Percentiles rank a stretch among this genome's conserved stretches.
Evolutionary conservation across 2,113 vertebrate genomes (phyloP).

Genomic region (Falcunculus frontatus): DNA sequence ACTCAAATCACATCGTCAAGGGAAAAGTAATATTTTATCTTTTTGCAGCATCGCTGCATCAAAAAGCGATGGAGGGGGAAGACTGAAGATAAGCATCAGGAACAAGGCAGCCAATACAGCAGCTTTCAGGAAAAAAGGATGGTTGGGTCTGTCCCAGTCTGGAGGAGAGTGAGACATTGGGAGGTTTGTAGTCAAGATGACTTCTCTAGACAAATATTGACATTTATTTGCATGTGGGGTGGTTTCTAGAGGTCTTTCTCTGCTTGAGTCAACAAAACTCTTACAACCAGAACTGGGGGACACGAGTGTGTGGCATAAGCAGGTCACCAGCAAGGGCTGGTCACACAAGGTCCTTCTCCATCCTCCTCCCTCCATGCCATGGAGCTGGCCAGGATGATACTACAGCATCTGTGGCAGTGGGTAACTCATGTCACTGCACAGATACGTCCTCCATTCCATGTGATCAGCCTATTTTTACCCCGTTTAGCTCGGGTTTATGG

Average conservation of each 20-base stretch:
- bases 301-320: rapidly evolving
- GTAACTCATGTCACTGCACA: background rate
- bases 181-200: background rate
- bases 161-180: background rate
- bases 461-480: constrained; percentile 16
- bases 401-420: background rate
- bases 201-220: background rate
- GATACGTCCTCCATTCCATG: background rate
- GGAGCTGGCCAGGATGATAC: background rate
- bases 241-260: background rate
- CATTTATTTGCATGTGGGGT: background rate
- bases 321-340: background rate
- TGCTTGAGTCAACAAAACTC: background rate
- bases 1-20: background rate
- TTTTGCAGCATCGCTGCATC: background rate
- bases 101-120: background rate
- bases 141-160: background rate
- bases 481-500: background rate
- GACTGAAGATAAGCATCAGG: background rate
- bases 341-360: background rate
- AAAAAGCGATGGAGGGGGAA: background rate
- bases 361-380: background rate
- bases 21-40: background rate
- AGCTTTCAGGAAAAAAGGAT: background rate
- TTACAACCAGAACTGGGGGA: background rate